Conservation (phyloP, 1,140 invertebrate genomes). For the Lepidurus packardi region DNA sequence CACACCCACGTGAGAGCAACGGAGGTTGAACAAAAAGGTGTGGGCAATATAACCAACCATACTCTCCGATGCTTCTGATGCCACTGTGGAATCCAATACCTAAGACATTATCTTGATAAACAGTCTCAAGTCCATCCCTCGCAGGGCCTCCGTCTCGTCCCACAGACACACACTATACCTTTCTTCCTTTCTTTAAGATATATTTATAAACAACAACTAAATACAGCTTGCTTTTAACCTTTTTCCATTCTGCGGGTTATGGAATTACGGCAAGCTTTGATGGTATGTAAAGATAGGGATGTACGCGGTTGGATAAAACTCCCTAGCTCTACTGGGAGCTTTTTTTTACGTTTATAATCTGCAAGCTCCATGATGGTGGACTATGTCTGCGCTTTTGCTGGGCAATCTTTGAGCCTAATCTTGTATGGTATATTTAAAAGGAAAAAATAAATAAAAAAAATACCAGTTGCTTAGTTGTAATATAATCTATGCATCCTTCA, state of each 20-base stretch:
- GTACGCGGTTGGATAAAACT: not conserved
- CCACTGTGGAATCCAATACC: conserved; percentile 17
- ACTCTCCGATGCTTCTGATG: not conserved
- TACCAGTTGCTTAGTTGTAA: too few relatives aligned
- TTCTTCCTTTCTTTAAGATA: not conserved
- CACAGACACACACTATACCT: not conserved
- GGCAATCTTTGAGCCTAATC: too few relatives aligned
- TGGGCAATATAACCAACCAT: not conserved
- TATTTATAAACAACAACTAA: not conserved
- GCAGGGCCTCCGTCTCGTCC: not conserved
- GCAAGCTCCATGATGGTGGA: too few relatives aligned
- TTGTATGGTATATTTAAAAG: too few relatives aligned
- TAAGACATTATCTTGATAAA: conserved; percentile 22
- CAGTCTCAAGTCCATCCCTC: not conserved
- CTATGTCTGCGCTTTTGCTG: too few relatives aligned
- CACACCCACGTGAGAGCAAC: not conserved
- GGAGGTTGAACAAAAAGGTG: not conserved
- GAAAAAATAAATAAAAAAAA: too few relatives aligned
- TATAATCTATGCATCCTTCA: not conserved
- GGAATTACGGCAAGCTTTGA: not conserved
- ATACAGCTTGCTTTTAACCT: not conserved
- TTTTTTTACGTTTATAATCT: not conserved
- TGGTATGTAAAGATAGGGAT: not conserved
- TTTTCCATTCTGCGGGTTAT: not conserved
- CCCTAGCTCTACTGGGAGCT: not conserved